Conservation (phyloP, 1,140 invertebrate species). For the Microplitis demolitor region DNA sequence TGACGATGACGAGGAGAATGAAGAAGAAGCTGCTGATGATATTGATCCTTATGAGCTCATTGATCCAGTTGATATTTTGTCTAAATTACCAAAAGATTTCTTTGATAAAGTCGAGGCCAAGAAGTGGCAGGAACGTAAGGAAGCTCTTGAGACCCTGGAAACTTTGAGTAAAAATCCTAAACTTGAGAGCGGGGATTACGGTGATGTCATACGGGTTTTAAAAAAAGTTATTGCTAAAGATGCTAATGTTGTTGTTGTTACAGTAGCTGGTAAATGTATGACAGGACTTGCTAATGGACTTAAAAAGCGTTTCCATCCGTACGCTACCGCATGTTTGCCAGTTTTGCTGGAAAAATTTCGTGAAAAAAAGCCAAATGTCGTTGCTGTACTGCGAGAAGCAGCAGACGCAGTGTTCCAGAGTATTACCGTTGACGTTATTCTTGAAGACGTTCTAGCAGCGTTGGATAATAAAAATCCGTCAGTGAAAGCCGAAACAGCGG, state of each 20-base stretch:
- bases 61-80: conserved; percentile 90
- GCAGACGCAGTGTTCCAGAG: conserved; percentile 87
- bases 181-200: conserved; percentile 90
- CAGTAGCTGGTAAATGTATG: conserved; percentile 84
- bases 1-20: conserved; percentile 65
- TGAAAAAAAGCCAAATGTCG: conserved; percentile 94
- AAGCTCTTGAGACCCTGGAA: conserved; percentile 83
- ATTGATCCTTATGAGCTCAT: conserved; percentile 91
- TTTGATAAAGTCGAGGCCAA: conserved; percentile 94
- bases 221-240: conserved; percentile 95
- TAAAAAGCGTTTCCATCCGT: conserved; percentile 85
- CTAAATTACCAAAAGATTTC: conserved; percentile 93
- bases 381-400: conserved; percentile 84
- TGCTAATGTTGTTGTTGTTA: conserved; percentile 92
- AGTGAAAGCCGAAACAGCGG: conserved; percentile 89
- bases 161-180: conserved; percentile 82
- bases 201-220: conserved; percentile 83
- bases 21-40: conserved; percentile 68
- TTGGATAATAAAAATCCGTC: conserved; percentile 94
- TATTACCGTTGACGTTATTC: conserved; percentile 83
- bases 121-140: conserved; percentile 97
- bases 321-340: conserved; percentile 80
- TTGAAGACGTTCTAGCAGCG: conserved; percentile 82
- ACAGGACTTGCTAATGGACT: conserved; percentile 83
- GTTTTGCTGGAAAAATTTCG: conserved; percentile 94